Conservation (phyloP, 2,113 vertebrate genomes). For the Leptocoma aspasia region DNA sequence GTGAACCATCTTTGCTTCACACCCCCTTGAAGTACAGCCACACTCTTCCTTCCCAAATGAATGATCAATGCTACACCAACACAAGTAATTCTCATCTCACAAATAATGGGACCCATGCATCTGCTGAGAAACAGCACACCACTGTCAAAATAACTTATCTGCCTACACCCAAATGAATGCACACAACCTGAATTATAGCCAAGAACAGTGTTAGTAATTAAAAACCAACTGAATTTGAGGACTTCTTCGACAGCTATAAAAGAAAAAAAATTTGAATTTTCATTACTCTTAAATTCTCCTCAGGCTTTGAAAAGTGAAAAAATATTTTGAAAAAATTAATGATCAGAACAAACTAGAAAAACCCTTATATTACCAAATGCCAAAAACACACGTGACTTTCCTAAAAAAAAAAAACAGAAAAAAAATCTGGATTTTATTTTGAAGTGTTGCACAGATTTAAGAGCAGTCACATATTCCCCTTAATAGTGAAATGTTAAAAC, state of each 20-base stretch:
- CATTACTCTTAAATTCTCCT: not conserved
- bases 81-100: not conserved
- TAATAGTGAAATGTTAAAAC: not conserved
- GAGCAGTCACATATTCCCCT: not conserved
- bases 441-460: not conserved
- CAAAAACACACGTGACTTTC: not conserved
- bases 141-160: constrained; percentile 43
- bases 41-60: not conserved
- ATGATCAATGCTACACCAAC: not conserved
- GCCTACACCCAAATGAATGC: not conserved
- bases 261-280: constrained; percentile 1
- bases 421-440: not conserved
- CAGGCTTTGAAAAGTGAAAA: not conserved
- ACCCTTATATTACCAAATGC: not conserved
- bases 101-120: not conserved
- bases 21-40: not conserved
- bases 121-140: not conserved
- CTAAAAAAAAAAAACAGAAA: not conserved
- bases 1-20: not conserved
- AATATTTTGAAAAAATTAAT: not conserved
- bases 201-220: not conserved
- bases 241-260: not conserved
- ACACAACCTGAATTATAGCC: not conserved
- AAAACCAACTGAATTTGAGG: not conserved
- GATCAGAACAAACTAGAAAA: not conserved